A percentile compares a stretch with the other conserved stretches of the same genome.
Evolutionary conservation across 2,797 vertebrate genomes (phyloP).

Genomic region (Rousettus madagascariensis): DNA sequence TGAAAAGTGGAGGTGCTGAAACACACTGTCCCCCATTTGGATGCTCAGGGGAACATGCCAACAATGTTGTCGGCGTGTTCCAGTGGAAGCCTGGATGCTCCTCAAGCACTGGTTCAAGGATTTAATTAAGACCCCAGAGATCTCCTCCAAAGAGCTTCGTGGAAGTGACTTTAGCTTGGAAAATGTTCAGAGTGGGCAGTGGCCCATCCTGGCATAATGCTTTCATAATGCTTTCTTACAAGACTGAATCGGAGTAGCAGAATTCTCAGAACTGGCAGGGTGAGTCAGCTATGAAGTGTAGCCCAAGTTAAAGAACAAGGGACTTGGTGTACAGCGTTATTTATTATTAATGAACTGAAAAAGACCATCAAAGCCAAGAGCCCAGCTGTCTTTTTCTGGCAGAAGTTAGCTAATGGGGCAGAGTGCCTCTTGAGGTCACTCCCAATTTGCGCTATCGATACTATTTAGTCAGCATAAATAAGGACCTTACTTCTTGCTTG

Average conservation of each 20-base stretch:
- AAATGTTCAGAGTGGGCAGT: background rate
- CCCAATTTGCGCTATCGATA: background rate
- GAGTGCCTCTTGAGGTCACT: background rate
- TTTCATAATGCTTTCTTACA: background rate
- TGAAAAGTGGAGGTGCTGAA: background rate
- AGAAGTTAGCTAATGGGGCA: background rate
- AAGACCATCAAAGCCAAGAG: background rate
- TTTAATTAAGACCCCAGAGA: slow-evolving; percentile 34
- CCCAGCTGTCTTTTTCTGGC: slow-evolving; percentile 31
- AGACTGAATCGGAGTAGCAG: background rate
- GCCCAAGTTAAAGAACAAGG: background rate
- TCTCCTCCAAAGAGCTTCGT: background rate
- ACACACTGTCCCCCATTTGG: background rate
- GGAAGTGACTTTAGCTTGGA: background rate
- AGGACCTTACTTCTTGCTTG: background rate
- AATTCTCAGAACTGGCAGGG: background rate
- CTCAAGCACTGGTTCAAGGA: background rate
- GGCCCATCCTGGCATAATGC: background rate
- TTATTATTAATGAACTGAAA: background rate
- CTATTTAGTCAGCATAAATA: background rate
- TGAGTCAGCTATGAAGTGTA: slow-evolving; percentile 12
- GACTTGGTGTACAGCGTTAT: background rate
- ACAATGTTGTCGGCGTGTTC: background rate
- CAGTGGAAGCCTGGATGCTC: background rate
- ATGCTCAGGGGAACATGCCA: background rate